These are phyloP conservation scores for Columba janthina DNA, from an alignment of 2,113 vertebrate species.

Conservation along the genomic window DNA sequence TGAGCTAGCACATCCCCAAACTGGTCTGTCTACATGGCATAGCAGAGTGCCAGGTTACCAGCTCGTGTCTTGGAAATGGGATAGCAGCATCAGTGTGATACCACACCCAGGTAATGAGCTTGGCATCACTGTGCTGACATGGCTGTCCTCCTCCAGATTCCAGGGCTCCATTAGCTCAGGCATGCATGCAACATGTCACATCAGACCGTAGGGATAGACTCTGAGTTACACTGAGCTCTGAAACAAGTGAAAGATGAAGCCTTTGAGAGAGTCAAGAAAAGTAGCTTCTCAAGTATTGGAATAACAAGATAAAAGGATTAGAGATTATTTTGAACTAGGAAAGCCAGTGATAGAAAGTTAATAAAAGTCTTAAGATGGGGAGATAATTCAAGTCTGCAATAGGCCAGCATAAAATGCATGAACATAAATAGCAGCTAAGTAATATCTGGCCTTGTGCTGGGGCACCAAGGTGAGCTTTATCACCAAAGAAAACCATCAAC, in stretches of 20 bases:
- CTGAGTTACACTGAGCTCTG: not conserved
- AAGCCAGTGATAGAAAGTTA: not conserved
- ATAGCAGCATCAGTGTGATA: not conserved
- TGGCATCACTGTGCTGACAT: slow-evolving; percentile 27
- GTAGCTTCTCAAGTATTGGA: not conserved
- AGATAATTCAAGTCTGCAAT: not conserved
- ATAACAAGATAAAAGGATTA: not conserved
- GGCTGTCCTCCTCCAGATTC: not conserved
- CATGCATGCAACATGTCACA: not conserved
- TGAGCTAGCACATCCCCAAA: slow-evolving; percentile 44
- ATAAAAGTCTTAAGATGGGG: not conserved
- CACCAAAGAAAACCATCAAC: not conserved
- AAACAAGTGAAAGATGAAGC: not conserved
- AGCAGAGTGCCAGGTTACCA: not conserved
- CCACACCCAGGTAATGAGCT: slow-evolving; percentile 18
- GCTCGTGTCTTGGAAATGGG: not conserved
- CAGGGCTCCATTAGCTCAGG: not conserved
- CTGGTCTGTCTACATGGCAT: slow-evolving; percentile 37
- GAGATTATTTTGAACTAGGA: not conserved
- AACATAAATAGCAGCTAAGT: not conserved
- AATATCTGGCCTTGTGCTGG: not conserved
- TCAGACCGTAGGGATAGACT: not conserved
- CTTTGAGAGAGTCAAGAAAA: not conserved
- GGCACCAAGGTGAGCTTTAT: not conserved
- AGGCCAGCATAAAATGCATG: not conserved